Conservation (phyloP, 2,797 vertebrate genomes). For the Mallotus villosus region DNA sequence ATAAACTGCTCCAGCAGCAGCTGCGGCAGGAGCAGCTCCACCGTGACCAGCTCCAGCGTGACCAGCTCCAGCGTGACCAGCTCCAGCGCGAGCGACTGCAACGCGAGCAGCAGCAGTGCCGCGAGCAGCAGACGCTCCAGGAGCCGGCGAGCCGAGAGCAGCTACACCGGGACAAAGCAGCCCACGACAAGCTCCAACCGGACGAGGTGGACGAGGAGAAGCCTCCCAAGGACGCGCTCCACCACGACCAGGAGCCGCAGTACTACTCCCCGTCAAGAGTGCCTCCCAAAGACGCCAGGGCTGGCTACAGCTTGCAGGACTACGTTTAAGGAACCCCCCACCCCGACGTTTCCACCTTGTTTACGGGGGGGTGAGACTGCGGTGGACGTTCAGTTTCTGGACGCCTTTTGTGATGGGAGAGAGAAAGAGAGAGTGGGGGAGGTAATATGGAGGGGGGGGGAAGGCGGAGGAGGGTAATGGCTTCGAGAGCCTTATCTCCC, state of each 20-base stretch:
- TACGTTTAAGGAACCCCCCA: conserved; percentile 59
- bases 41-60: not conserved
- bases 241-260: conserved; percentile 24
- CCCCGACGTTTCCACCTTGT: not conserved
- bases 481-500: conserved; percentile 45
- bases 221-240: conserved; percentile 28
- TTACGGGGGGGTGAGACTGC: not conserved
- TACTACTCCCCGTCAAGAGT: conserved; percentile 54
- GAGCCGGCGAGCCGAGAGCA: not conserved
- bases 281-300: conserved; percentile 62
- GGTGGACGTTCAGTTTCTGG: conserved; percentile 29
- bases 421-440: not conserved
- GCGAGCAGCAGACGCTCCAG: conserved; percentile 13
- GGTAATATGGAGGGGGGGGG: conserved; percentile 1
- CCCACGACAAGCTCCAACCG: conserved; percentile 31
- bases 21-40: conserved; percentile 21
- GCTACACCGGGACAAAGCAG: conserved; percentile 23
- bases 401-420: conserved; percentile 21
- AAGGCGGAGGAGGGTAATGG: conserved; percentile 45
- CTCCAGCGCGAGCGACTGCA: conserved; percentile 37
- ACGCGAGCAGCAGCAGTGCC: conserved; percentile 12
- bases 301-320: conserved; percentile 75
- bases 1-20: conserved; percentile 31
- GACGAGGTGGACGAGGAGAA: conserved; percentile 27
- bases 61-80: conserved; percentile 34